phyloP scores from a whole-genome alignment of 2,113 vertebrate genomes.

The Hippoglossus stenolepis region DNA sequence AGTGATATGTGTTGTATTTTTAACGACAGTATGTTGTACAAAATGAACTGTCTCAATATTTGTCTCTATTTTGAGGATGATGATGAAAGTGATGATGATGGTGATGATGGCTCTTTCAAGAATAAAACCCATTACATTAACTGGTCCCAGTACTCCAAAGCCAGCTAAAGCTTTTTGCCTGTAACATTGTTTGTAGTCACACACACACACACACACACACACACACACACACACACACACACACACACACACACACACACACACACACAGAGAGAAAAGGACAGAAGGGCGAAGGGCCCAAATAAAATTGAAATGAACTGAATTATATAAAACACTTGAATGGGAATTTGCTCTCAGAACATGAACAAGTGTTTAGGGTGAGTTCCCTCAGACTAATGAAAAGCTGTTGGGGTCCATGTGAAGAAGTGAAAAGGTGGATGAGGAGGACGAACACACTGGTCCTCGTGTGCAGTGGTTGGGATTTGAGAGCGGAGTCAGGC shows the following conservation, averaged over 20 bases:
- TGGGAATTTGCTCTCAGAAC: background rate
- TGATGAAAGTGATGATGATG: constrained; percentile 13
- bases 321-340: background rate
- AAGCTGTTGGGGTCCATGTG: background rate
- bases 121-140: constrained; percentile 64
- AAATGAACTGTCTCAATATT: constrained; percentile 52
- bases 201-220: background rate
- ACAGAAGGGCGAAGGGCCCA: background rate
- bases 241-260: constrained; percentile 13
- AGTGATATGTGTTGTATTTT: constrained; percentile 55
- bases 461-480: background rate
- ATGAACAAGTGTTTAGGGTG: background rate
- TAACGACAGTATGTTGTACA: constrained; percentile 46
- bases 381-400: background rate
- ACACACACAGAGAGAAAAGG: background rate
- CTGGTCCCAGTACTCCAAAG: constrained; percentile 35
- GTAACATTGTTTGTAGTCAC: too few species aligned
- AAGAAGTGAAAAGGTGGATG: constrained; percentile 1
- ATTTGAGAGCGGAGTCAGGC: constrained; percentile 2
- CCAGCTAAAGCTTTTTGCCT: constrained; percentile 5
- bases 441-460: background rate
- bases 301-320: background rate
- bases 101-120: constrained; percentile 44
- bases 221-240: constrained; percentile 11
- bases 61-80: constrained; percentile 47